A percentile compares a stretch with the other conserved stretches of the same genome.
Evolutionary conservation across 2,113 vertebrate species (phyloP).

Genomic region (Otolemur garnettii): DNA sequence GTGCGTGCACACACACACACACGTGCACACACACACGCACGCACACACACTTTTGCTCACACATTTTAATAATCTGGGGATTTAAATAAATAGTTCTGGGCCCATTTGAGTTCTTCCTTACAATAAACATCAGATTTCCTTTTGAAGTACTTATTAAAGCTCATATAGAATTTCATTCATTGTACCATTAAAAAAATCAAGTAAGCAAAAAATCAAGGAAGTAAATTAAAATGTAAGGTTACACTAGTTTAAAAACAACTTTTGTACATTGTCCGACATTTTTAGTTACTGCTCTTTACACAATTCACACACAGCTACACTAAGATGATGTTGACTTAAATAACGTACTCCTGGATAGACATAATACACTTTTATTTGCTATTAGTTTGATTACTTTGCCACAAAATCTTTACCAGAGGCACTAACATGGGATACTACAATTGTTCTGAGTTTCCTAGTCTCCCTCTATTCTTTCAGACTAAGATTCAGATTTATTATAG

Average conservation of each 20-base stretch:
- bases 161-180: constrained; percentile 12
- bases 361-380: constrained; percentile 6
- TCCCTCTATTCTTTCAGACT: constrained; percentile 31
- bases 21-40: too few relatives aligned
- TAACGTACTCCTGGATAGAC: neutral
- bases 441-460: neutral
- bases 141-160: neutral
- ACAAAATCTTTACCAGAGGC: neutral
- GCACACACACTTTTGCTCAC: neutral
- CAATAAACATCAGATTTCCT: neutral
- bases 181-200: neutral
- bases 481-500: constrained; percentile 22
- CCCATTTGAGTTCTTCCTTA: neutral
- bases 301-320: neutral
- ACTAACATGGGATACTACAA: neutral
- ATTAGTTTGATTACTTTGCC: neutral
- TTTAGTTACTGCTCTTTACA: neutral
- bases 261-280: neutral
- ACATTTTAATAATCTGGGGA: neutral
- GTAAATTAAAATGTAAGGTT: neutral
- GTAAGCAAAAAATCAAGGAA: neutral
- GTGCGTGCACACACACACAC: too few relatives aligned
- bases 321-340: neutral
- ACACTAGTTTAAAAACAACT: neutral
- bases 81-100: neutral